These are phyloP conservation scores for Anniella stebbinsi DNA, from an alignment of 2,797 vertebrate genomes.

Conservation along the genomic window DNA sequence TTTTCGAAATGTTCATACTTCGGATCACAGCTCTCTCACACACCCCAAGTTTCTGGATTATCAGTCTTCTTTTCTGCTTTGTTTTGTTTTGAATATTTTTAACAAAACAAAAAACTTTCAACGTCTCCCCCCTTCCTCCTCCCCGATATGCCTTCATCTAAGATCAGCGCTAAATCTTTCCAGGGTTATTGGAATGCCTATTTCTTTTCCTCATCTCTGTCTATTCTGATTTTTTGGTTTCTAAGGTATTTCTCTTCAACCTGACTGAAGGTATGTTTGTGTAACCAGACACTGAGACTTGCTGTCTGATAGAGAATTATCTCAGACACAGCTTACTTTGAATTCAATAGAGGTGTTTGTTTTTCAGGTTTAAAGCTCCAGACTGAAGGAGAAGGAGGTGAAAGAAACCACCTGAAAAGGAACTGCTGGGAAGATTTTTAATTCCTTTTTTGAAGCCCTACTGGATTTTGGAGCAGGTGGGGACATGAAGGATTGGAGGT, in stretches of 20 bases:
- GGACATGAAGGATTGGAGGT: constrained; percentile 20
- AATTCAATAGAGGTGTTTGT: constrained; percentile 75
- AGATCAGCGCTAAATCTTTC: constrained; percentile 32
- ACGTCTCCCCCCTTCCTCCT: neutral
- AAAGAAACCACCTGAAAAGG: constrained; percentile 68
- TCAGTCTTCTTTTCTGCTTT: neutral
- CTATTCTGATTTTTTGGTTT: neutral
- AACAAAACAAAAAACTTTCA: neutral
- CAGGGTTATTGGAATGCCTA: neutral
- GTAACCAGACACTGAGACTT: constrained; percentile 80
- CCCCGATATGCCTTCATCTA: neutral
- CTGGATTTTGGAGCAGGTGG: constrained; percentile 74
- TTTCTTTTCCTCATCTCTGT: neutral
- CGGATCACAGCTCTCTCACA: too few relatives aligned
- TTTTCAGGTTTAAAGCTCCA: constrained; percentile 74
- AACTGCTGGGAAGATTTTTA: constrained; percentile 63
- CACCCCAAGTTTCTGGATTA: neutral
- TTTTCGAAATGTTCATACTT: neutral
- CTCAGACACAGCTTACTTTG: constrained; percentile 70
- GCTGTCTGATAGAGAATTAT: constrained; percentile 72
- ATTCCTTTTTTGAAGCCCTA: constrained; percentile 50
- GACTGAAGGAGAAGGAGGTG: constrained; percentile 63
- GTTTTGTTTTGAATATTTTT: neutral
- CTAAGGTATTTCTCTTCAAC: constrained; percentile 35
- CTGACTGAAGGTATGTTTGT: constrained; percentile 78